Evolutionary conservation across 2,113 vertebrate genomes (phyloP), one percentile per base, ranked within the genome.

Genomic region (Antechinus stuartii): DNA sequence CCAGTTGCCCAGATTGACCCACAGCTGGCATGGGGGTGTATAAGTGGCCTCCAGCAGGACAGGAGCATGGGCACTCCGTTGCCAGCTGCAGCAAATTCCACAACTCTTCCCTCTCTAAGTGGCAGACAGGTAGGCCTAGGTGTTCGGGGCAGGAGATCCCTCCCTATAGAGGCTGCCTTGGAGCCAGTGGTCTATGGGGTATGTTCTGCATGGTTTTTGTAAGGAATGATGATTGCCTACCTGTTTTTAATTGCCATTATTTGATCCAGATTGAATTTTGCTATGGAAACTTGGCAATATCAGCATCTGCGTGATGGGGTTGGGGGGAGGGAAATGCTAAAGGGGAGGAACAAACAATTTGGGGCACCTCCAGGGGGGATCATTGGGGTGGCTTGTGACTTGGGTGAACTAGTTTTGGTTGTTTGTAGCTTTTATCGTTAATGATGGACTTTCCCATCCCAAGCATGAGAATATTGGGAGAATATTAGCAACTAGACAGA

Each of bases 111-210:
- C 97, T 98, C 98, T 97, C 97, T 98, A 97, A 98, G 98, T 98
- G 98, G 98, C 98, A 98, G 98, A 98, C 98, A 98, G 98, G 98
- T 98, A 98, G 98, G 98, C 98, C 98, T 98, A 98, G 98, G 97
- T 94, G 97, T 94, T 12, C 91, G 98, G 95, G 97, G 96, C 92
- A 96, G 96, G 93, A 96, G 96, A 94, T 94, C 97, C 95, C 89
- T 27, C 84, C 95, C 42, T 76, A 27, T 96, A 97, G 94, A 97
- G 56, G 91, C 95, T 96, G 92, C 93, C 94, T 96, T 97, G 96
- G 89, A 97, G 95, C 46, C 96, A 96, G 95, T 97, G 95, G 55
- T 96, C 97, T 94, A 95, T 95, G 98, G 98, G 97, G 96, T 97
- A 95, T 96, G 96, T 97, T 95, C 95, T 98, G 97, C 98, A 98